Conservation (phyloP, 2,113 vertebrate genomes). For the Crotalus horridus region DNA sequence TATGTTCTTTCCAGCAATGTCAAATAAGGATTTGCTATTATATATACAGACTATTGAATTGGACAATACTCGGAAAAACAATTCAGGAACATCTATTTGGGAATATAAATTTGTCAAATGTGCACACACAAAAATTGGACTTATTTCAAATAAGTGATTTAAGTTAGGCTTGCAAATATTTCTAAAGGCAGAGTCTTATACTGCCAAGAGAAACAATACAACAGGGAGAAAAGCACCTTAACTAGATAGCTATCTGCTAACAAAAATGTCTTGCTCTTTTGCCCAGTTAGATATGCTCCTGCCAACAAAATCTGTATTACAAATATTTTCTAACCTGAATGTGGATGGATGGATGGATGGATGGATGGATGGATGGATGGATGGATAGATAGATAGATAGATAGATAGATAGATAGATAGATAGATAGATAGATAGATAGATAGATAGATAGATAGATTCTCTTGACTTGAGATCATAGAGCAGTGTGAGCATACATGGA, state of each 20-base stretch:
- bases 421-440: no score
- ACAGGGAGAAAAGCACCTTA: conserved; percentile 51
- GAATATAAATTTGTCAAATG: conserved; percentile 44
- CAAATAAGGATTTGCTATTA: conserved; percentile 39
- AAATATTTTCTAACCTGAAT: conserved; percentile 9
- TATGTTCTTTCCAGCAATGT: neutral
- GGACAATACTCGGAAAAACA: conserved; percentile 61
- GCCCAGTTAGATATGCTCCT: conserved; percentile 31
- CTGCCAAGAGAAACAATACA: conserved; percentile 65
- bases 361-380: no score
- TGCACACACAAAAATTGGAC: conserved; percentile 37
- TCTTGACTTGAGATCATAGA: neutral
- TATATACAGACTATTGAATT: conserved; percentile 32
- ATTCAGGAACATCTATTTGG: conserved; percentile 55
- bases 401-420: no score
- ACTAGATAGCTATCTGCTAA: conserved; percentile 51
- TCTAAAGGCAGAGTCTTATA: conserved; percentile 61
- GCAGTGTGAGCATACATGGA: neutral
- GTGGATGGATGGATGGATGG: no score
- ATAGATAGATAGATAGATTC: neutral
- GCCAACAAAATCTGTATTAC: conserved; percentile 30
- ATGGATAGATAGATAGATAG: no score
- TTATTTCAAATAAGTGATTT: conserved; percentile 58
- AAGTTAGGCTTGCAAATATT: conserved; percentile 56
- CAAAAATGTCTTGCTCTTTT: conserved; percentile 62